A percentile compares a stretch with the other conserved stretches of the same genome.
phyloP scores from a whole-genome alignment of 2,797 vertebrate species.

The Halcyon leucocephala region DNA sequence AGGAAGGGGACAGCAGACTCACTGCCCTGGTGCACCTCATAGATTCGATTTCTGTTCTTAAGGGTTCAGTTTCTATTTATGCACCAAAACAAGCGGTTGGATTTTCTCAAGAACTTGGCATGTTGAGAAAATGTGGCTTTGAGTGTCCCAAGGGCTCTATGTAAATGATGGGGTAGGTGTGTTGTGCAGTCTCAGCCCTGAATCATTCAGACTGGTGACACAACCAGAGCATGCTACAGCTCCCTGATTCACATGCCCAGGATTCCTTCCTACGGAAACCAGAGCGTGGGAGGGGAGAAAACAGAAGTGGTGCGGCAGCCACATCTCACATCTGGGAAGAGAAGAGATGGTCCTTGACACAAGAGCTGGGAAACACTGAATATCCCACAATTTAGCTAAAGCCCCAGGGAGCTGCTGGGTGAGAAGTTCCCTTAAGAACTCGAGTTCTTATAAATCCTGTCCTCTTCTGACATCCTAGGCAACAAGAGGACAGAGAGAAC shows the following conservation, averaged over 20 bases:
- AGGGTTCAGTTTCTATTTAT: not conserved
- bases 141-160: not conserved
- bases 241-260: constrained; percentile 56
- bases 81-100: not conserved
- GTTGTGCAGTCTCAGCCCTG: constrained; percentile 8
- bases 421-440: not conserved
- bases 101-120: constrained; percentile 25
- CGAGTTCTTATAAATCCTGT: not conserved
- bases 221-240: accelerated
- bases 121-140: not conserved
- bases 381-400: constrained; percentile 48
- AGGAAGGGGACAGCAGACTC: not conserved
- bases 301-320: not conserved
- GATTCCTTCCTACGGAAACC: constrained; percentile 47
- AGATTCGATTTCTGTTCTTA: not conserved
- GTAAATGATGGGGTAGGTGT: constrained; percentile 31
- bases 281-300: constrained; percentile 46
- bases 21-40: not conserved
- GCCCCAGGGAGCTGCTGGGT: constrained; percentile 19
- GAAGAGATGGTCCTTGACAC: not conserved
- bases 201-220: constrained; percentile 37
- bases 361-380: constrained; percentile 5
- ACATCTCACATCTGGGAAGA: constrained; percentile 35
- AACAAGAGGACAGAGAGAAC: not conserved
- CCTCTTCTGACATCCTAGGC: not conserved